Conservation (phyloP, 2,797 vertebrate species). For the Limnodromus scolopaceus region DNA sequence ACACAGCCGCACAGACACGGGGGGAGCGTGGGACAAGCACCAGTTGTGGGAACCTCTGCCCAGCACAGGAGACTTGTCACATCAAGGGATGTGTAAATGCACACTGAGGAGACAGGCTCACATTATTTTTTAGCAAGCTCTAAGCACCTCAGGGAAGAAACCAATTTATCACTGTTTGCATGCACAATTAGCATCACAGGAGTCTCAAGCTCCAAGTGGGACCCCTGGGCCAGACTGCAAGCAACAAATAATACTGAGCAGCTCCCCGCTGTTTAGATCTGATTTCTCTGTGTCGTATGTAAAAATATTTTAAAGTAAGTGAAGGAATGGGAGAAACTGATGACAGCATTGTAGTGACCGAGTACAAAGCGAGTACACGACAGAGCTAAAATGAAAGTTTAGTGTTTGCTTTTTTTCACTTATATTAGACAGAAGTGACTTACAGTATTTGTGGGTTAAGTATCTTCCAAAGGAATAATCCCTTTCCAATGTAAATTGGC, state of each 20-base stretch:
- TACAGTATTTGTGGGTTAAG: background rate
- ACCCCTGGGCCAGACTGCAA: background rate
- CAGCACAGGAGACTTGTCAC: background rate
- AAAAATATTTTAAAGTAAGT: background rate
- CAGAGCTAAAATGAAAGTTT: background rate
- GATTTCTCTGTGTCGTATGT: background rate
- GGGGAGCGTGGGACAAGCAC: background rate
- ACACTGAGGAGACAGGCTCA: background rate
- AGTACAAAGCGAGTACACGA: background rate
- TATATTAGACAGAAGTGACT: background rate
- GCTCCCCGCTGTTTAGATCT: background rate
- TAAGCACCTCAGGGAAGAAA: background rate
- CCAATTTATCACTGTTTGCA: background rate
- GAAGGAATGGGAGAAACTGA: background rate
- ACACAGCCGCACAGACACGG: fast-evolving
- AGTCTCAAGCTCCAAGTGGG: background rate
- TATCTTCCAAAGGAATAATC: background rate
- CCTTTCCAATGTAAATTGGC: background rate
- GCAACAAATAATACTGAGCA: background rate
- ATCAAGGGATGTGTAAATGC: background rate
- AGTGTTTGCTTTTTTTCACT: background rate
- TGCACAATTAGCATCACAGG: background rate
- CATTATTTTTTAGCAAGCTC: background rate
- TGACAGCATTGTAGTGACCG: background rate
- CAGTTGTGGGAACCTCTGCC: background rate